Evolutionary conservation across 1,140 invertebrate species (phyloP).

Genomic region (Trachelipus rathkii): DNA sequence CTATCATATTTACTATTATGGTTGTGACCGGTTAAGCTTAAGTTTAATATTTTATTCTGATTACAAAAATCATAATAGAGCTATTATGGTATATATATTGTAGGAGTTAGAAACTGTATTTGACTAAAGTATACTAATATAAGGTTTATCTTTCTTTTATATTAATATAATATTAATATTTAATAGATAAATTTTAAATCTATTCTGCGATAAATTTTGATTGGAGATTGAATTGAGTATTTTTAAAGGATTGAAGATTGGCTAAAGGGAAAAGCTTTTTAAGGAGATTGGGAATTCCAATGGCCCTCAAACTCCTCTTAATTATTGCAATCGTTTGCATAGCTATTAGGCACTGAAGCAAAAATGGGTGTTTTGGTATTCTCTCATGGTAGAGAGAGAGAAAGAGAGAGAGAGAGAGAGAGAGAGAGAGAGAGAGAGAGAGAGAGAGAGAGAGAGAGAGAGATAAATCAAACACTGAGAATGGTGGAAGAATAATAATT

Average conservation of each 20-base stretch:
- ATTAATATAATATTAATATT: neutral
- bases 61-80: too few species aligned
- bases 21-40: too few species aligned
- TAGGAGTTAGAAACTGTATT: too few species aligned
- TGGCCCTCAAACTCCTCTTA: neutral
- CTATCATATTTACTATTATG: too few species aligned
- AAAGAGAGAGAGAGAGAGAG: constrained; percentile 7
- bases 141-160: too few species aligned
- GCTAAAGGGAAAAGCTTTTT: neutral
- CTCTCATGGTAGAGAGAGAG: neutral
- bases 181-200: neutral
- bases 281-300: neutral
- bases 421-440: neutral
- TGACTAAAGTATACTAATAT: too few species aligned
- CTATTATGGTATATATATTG: too few species aligned
- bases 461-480: too few species aligned
- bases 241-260: neutral
- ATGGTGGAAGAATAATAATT: too few species aligned
- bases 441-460: too few species aligned
- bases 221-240: neutral
- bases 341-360: neutral
- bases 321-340: neutral
- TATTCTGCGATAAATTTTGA: neutral
- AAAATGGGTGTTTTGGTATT: neutral
- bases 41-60: too few species aligned